Evolutionary conservation across 2,113 vertebrate species (phyloP).

Genomic region (cattle (Bos taurus)): DNA sequence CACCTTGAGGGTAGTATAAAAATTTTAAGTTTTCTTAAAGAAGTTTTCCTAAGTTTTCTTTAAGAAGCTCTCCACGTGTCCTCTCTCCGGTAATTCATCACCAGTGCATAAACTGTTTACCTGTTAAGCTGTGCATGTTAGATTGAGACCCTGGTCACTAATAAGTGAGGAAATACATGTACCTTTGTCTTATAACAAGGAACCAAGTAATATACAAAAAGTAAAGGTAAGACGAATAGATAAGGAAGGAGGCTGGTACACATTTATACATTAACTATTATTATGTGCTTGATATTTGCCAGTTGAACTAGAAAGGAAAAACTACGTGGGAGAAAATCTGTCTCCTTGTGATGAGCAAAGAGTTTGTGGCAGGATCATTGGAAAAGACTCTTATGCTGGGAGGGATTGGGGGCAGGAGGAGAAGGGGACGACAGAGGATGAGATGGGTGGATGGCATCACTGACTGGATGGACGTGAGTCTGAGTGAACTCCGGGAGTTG

Average conservation of each 20-base stretch:
- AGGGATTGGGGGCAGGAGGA: no score
- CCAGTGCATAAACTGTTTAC: background rate
- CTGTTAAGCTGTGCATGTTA: background rate
- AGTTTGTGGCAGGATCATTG: background rate
- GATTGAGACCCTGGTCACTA: background rate
- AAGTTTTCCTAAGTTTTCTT: background rate
- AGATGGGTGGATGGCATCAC: no score
- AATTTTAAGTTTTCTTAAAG: background rate
- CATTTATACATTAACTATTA: background rate
- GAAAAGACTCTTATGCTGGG: no score
- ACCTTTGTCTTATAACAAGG: background rate
- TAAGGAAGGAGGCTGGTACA: background rate
- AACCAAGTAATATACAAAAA: background rate
- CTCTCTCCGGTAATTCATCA: background rate
- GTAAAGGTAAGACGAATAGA: background rate
- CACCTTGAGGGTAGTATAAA: background rate
- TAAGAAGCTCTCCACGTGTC: background rate
- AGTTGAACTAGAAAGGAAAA: constrained; percentile 6
- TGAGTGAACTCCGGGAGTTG: no score
- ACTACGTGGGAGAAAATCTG: background rate
- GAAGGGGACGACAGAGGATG: no score
- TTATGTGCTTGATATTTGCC: background rate
- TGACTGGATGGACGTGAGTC: no score
- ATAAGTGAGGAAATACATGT: background rate
- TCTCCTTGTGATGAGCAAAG: background rate